phyloP scores from a whole-genome alignment of 2,797 vertebrate genomes.

The Enteromius trimaculatus region DNA sequence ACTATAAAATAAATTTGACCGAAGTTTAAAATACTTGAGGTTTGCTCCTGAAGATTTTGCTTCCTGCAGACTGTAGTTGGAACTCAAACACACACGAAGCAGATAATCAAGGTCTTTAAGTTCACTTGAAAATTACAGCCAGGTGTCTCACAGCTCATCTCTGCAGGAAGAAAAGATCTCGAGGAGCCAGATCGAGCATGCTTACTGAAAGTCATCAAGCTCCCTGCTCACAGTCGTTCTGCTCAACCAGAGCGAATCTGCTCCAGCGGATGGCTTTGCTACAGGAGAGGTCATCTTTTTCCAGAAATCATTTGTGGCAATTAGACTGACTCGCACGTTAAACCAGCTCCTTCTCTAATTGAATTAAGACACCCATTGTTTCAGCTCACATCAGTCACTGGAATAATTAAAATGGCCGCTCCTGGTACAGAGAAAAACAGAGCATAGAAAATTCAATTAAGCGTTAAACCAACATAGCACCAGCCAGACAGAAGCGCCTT shows the following conservation, averaged over 20 bases:
- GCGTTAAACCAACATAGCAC: constrained; percentile 5
- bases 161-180: background rate
- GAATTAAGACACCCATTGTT: constrained; percentile 59
- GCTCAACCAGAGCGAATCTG: background rate
- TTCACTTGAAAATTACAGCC: background rate
- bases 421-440: constrained; percentile 53
- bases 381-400: constrained; percentile 60
- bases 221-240: background rate
- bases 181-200: background rate
- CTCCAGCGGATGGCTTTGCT: background rate
- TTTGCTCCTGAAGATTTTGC: background rate
- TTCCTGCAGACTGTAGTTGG: background rate
- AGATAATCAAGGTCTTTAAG: background rate
- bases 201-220: background rate
- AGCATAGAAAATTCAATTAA: constrained; percentile 48
- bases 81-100: background rate
- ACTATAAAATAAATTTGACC: background rate
- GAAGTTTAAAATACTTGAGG: background rate
- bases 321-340: constrained; percentile 37
- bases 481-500: constrained; percentile 12
- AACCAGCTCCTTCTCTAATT: constrained; percentile 47
- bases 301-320: constrained; percentile 33
- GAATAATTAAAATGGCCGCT: constrained; percentile 56
- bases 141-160: constrained; percentile 12
- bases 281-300: constrained; percentile 36